Conservation (phyloP, 2,113 vertebrate genomes). For the Carlito syrichta region DNA sequence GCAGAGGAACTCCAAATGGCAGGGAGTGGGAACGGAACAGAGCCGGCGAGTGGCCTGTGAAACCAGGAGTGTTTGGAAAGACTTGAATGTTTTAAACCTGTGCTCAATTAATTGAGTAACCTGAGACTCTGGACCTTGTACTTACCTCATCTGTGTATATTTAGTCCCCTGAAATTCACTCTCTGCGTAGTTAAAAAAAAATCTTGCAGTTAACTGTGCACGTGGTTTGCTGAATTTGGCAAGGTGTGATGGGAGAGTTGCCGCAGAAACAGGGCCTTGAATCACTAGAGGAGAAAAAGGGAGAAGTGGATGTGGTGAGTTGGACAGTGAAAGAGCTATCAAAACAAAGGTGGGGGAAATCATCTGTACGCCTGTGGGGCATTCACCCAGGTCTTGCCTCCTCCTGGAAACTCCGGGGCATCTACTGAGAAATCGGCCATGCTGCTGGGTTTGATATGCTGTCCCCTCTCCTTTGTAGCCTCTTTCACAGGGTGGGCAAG, state of each 20-base stretch:
- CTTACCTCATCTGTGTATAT: constrained; percentile 19
- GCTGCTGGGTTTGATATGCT: too few relatives aligned
- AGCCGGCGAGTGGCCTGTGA: background rate
- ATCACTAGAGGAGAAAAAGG: background rate
- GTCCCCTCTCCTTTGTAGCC: background rate
- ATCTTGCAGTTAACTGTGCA: background rate
- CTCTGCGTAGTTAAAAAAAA: background rate
- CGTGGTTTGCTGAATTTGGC: background rate
- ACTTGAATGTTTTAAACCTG: background rate
- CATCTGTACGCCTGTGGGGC: fast-evolving
- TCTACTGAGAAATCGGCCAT: background rate
- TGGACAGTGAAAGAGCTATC: background rate
- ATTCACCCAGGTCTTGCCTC: background rate
- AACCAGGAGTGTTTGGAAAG: background rate
- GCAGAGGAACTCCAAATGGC: background rate
- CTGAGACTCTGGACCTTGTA: background rate
- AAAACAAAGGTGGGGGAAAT: background rate
- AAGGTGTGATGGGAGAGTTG: background rate
- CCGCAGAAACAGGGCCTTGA: background rate
- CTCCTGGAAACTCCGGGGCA: background rate
- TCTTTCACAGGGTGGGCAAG: background rate
- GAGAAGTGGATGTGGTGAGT: background rate
- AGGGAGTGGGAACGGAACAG: background rate
- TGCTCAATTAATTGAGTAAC: background rate
- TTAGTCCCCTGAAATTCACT: constrained; percentile 22